Base-by-base conservation (phyloP, 1,140 invertebrate genomes). In the Palaemon carinicauda region DNA sequence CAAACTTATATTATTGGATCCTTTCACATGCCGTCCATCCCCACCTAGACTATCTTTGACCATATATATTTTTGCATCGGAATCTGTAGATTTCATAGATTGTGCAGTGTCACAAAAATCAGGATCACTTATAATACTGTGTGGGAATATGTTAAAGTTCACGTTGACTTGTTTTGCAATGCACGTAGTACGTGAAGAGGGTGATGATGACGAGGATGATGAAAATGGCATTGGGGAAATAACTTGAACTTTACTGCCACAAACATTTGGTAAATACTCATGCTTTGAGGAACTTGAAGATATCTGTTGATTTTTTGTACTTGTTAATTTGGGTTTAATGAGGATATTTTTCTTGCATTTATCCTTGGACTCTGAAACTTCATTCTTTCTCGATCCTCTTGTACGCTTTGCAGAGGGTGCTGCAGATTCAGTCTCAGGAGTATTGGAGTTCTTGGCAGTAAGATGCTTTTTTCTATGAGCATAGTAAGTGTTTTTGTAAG, bases 401-500 rank as follows among this genome's bases (percentile, higher is more conserved):
- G 19, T 54, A 15, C 10, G 79, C 10, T 60, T 29, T 17, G 14
- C 79, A 60, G 21, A 60, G 10, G 53, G 24, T n/a, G 51, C 31
- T 74, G 41, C n/a, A 53, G 21, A 19, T 51, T 15, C 41, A 21
- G 1, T 21, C 2, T 74, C 27, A 10, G 69, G 24, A 19, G 24
- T 80, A 17, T 60, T 24, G 15, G 60, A 21, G 19, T 21, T 82
- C 1, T 24, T 33, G 52, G 51, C 50, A 31, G 52, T 41, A 10
- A 54, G 41, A 21, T 77, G 77, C 41, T 86, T 86, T 29, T 86
- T 86, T 52, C 60, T 86, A 41, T 86, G 84, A 5, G 78, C 77
- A 80, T 86, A 86, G 33, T 80, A 86, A 53, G 84, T 86, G 69
- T 86, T 73, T 24, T 65, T 86, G 60, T 86, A 86, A 3, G 84